Conservation (phyloP, 2,888 invertebrate species). For the Drosophila fungiperda region DNA sequence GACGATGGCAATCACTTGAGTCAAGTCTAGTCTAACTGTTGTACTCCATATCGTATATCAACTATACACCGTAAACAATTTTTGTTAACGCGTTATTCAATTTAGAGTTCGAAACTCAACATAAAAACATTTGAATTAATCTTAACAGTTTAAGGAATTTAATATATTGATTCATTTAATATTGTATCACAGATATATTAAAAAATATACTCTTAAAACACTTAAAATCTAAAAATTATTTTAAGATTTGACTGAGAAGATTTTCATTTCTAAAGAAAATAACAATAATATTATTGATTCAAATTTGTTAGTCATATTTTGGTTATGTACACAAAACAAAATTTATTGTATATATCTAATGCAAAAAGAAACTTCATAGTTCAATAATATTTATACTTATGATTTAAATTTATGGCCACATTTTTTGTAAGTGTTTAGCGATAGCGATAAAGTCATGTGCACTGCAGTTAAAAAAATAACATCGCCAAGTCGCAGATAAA, state of each 20-base stretch:
- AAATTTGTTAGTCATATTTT: not conserved
- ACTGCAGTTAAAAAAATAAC: slow-evolving; percentile 60
- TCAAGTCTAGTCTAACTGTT: not conserved
- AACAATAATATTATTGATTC: not conserved
- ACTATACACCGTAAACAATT: slow-evolving; percentile 7
- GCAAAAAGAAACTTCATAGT: not conserved
- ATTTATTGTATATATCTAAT: not conserved
- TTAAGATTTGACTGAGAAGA: not conserved
- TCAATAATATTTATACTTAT: not conserved
- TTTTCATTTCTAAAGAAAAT: not conserved
- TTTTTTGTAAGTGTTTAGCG: slow-evolving; percentile 1
- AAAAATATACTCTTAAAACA: not conserved
- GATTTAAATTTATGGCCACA: not conserved
- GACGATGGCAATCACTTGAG: slow-evolving; percentile 42
- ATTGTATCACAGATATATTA: not conserved
- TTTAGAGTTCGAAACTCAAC: not conserved
- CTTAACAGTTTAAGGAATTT: not conserved
- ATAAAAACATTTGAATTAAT: not conserved
- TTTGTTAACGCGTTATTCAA: not conserved
- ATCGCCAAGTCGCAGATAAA: slow-evolving; percentile 34
- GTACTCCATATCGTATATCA: not conserved
- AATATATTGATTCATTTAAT: not conserved
- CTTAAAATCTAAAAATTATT: not conserved
- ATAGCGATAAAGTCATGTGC: slow-evolving; percentile 40
- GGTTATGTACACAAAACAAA: not conserved